These are phyloP conservation scores for Cheilosia pagana DNA, from an alignment of 2,888 invertebrate genomes.

Conservation along the genomic window DNA sequence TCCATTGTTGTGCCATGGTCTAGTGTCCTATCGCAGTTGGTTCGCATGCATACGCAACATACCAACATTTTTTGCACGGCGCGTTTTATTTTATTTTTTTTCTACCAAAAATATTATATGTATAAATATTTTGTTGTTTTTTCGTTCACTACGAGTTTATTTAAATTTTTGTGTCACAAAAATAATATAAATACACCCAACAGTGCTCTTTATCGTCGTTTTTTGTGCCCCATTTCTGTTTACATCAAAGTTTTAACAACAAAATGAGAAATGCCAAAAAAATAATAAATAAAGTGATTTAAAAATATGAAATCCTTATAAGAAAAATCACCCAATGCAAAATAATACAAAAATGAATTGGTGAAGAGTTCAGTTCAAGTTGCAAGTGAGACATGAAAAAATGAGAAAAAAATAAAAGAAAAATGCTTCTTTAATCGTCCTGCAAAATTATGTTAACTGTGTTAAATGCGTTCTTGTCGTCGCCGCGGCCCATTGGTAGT, in stretches of 20 bases:
- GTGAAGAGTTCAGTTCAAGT: conserved; percentile 11
- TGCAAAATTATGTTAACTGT: conserved; percentile 53
- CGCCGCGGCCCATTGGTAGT: conserved; percentile 59
- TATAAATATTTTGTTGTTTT: conserved; percentile 63
- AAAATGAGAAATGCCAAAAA: conserved; percentile 3
- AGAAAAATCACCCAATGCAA: conserved; percentile 16
- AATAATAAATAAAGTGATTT: conserved; percentile 12
- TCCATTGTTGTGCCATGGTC: conserved; percentile 77
- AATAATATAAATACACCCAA: conserved; percentile 45
- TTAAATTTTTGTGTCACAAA: conserved; percentile 20
- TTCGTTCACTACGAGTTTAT: conserved; percentile 22
- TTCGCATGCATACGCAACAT: conserved; percentile 83
- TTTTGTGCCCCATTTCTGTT: conserved; percentile 65
- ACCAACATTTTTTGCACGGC: conserved; percentile 82
- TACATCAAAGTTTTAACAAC: conserved; percentile 37
- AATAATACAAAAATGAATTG: conserved; percentile 27
- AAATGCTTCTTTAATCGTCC: conserved; percentile 50
- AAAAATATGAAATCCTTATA: conserved; percentile 30
- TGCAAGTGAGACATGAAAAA: conserved; percentile 25
- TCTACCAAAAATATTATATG: conserved; percentile 66
- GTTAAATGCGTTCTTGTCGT: conserved; percentile 46
- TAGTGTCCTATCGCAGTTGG: conserved; percentile 81
- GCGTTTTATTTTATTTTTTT: conserved; percentile 79
- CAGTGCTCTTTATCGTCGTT: conserved; percentile 67
- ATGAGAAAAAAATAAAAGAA: neutral